Evolutionary conservation across 2,888 invertebrate genomes (phyloP), one percentile per base, ranked within the genome.

Genomic region (Drosophila borborema): DNA sequence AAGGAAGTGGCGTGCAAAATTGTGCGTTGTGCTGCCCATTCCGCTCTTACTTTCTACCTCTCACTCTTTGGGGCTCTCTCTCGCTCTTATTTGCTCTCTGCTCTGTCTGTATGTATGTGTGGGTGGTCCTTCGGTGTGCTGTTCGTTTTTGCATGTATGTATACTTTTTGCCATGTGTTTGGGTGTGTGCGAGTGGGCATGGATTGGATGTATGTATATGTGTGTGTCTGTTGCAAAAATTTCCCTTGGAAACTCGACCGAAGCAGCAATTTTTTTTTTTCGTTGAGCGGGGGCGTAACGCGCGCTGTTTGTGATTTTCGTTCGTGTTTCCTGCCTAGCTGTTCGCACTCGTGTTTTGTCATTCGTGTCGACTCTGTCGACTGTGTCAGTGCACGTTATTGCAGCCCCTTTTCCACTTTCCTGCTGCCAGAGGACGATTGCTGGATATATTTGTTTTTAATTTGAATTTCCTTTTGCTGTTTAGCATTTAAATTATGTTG

Each of bases 181-280:
- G 61, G 46, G 71, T 81, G 77, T 69, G 67, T 72, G 72, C 69
- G 73, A 66, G 41, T 48, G 62, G 51, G 58, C 43, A 55, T 49
- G 53, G 38, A 41, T 71, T 80, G 77, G 62, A 74, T 80, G 72
- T 81, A 64, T 74, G 70, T 80, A 54, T 45, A 18, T 45, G 71
- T 45, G 71, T 80, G 72, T 86, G 76, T 86, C 56, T 79, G 73
- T 80, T 67, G 73, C 74, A 78, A 64, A 86, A 88, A 80, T 85
- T 89, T 90, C 78, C 74, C 86, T 83, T 89, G 86, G 90, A 88
- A 89, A 89, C 89, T 85, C 88, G 74, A 81, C 71, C 58, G 79
- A 79, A 59, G 64, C 72, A 80, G 74, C 61, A 59, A 60, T 72
- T 68, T 68, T 81, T 64, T 72, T 63, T 64, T 72, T 63, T 55